Evolutionary conservation across 2,888 invertebrate genomes (phyloP), one percentile per base, ranked within the genome.

Genomic region (Palloptera scutellata): DNA sequence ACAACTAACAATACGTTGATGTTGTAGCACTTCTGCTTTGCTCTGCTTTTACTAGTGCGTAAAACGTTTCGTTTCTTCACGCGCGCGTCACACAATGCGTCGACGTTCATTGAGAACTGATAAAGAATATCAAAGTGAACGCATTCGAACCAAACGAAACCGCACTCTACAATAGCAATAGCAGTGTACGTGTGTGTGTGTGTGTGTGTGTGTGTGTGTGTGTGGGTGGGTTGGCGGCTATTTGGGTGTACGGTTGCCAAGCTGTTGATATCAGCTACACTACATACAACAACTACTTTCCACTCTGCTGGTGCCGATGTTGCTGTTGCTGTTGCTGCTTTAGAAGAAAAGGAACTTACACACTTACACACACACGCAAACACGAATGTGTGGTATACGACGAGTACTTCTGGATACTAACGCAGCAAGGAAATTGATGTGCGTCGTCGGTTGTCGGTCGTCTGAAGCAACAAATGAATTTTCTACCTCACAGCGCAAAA

Each of bases 71-170:
- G 30, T 30, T 30, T 30, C 6, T 30, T 30, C 30, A 30, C 30
- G 30, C 30, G 30, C 30, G 30, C 6, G 30, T 30, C 30, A 30
- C 30, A 30, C 30, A 30, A 30, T 30, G 30, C 30, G 30, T 30
- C 77, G 73, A 72, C 73, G 75, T 76, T 79, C 77, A 72, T 72
- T 74, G 73, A 69, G 75, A 77, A 80, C 79, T 79, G 78, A 78
- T 76, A 76, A 76, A 74, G 72, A 66, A 75, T 73, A 68, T 72
- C 66, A 57, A 61, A 57, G 63, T 66, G 59, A 64, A 64, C 61
- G 51, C 57, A 51, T 52, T 55, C 55, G 51, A 60, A 68, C 40
- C 19, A 40, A 55, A 63, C 20, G 19, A 60, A 61, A 40, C 40
- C 57, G 64, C 60, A 54, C 43, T 13, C 1, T 54, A 66, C 52